A percentile compares a stretch with the other conserved stretches of the same genome.
phyloP scores from a whole-genome alignment of 2,113 vertebrate species.

The Hemicordylus capensis region DNA sequence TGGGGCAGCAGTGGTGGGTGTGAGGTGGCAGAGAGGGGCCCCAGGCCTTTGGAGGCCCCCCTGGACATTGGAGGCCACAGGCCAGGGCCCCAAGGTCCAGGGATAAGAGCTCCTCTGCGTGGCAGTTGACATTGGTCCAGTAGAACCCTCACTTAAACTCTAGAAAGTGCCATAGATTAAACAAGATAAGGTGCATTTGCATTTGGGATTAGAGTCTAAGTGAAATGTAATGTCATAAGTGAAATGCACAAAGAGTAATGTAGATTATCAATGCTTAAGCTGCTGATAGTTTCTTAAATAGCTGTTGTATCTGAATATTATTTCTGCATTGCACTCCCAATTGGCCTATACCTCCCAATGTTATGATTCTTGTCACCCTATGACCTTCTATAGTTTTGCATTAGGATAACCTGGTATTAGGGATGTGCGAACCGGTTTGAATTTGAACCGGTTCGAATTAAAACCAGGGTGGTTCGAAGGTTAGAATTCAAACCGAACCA shows the following conservation, averaged over 20 bases:
- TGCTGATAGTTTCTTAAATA: neutral
- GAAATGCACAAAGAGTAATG: neutral
- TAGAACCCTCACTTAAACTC: neutral
- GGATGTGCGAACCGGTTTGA: too few relatives aligned
- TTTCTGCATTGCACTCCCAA: neutral
- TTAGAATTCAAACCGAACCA: too few relatives aligned
- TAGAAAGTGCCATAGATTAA: neutral
- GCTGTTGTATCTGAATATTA: neutral
- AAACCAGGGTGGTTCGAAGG: too few relatives aligned
- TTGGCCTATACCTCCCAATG: neutral
- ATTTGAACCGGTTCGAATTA: too few relatives aligned
- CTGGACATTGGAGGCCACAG: too few relatives aligned
- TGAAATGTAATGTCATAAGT: neutral
- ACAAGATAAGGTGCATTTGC: neutral
- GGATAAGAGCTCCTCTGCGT: too few relatives aligned
- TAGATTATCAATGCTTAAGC: neutral
- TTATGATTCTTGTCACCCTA: neutral
- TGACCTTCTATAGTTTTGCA: neutral
- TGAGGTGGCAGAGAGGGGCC: too few relatives aligned
- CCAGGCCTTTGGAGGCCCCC: too few relatives aligned
- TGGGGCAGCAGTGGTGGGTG: too few relatives aligned
- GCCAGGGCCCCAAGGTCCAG: too few relatives aligned
- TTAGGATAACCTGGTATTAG: neutral
- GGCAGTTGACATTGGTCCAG: too few relatives aligned
- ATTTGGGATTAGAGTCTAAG: neutral